Conservation (phyloP, 2,888 invertebrate species). For the Cryptosula pallasiana region DNA sequence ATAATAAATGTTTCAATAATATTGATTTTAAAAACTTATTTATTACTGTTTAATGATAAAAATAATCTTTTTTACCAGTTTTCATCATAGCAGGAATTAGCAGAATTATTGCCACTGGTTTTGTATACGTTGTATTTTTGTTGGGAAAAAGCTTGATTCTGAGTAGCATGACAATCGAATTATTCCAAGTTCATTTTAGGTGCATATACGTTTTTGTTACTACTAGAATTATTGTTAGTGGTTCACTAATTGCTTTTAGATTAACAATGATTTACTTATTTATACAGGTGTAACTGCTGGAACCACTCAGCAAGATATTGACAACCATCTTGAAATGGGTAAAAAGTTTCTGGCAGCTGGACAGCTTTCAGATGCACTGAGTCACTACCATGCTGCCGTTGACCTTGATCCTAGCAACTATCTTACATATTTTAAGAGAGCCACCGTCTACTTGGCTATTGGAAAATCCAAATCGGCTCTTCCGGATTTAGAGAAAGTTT, state of each 20-base stretch:
- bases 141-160: no score
- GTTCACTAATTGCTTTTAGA: no score
- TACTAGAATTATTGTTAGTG: no score
- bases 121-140: no score
- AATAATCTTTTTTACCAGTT: not conserved
- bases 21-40: not conserved
- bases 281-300: constrained; percentile 24
- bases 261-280: no score
- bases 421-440: constrained; percentile 89
- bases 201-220: no score
- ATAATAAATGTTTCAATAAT: no score
- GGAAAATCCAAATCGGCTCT: constrained; percentile 93
- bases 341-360: constrained; percentile 84
- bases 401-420: constrained; percentile 95
- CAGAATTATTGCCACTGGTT: no score
- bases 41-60: not conserved
- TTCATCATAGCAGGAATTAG: no score
- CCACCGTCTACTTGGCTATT: constrained; percentile 89
- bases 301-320: constrained; percentile 63
- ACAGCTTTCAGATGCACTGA: constrained; percentile 88
- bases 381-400: constrained; percentile 96
- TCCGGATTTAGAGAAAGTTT: constrained; percentile 83
- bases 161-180: no score
- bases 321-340: constrained; percentile 88
- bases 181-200: no score